phyloP scores from a whole-genome alignment of 2,113 vertebrate species.

The Leucosticte australis region DNA sequence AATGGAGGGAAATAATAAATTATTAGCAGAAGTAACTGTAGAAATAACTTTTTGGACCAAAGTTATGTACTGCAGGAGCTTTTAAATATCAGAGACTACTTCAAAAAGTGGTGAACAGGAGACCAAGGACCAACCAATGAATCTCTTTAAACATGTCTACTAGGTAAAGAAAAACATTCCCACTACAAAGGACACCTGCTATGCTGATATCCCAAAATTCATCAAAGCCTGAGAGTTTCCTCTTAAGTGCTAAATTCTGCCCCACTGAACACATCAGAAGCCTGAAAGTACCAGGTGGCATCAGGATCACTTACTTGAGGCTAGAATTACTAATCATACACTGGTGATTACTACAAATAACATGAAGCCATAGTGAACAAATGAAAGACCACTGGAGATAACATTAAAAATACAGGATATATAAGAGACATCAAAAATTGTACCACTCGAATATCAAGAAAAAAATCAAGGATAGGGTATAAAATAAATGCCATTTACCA shows the following conservation, averaged over 20 bases:
- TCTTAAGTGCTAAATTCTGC: not conserved
- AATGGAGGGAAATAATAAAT: not conserved
- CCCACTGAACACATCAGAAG: accelerated
- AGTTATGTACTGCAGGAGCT: not conserved
- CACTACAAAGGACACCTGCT: not conserved
- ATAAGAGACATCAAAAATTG: not conserved
- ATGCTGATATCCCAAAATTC: not conserved
- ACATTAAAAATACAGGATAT: not conserved
- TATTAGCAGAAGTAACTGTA: not conserved
- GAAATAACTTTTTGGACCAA: not conserved
- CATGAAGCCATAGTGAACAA: not conserved
- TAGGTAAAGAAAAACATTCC: not conserved
- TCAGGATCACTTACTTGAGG: not conserved
- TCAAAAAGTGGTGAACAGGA: not conserved
- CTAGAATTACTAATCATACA: not conserved
- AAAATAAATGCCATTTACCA: slow-evolving; percentile 4
- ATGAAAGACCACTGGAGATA: not conserved
- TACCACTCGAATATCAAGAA: not conserved
- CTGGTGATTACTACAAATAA: not conserved
- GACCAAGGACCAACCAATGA: not conserved
- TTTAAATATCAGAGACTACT: not conserved
- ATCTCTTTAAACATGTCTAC: not conserved
- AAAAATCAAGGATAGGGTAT: not conserved
- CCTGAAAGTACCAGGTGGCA: not conserved
- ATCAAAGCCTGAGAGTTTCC: not conserved